Conservation (phyloP, 2,113 vertebrate species). For the Syngnathus typhle region DNA sequence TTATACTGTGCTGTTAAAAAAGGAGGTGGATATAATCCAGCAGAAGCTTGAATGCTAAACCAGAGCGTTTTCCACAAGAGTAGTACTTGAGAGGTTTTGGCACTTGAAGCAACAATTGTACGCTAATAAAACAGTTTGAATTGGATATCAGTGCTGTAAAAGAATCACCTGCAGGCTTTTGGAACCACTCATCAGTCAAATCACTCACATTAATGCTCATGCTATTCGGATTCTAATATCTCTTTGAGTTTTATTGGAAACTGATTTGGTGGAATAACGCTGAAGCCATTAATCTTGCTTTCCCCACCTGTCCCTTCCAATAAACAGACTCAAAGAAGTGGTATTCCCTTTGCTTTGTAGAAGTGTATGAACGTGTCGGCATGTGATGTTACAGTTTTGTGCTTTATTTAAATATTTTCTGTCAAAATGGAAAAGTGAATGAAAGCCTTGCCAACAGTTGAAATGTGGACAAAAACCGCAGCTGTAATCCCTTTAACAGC, state of each 20-base stretch:
- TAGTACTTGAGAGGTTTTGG: slow-evolving; percentile 56
- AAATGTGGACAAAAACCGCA: slow-evolving; percentile 47
- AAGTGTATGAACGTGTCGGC: slow-evolving; percentile 39
- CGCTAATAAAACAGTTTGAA: slow-evolving; percentile 60
- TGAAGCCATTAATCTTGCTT: slow-evolving; percentile 59
- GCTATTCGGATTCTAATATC: slow-evolving; percentile 53
- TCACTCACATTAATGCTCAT: slow-evolving; percentile 43
- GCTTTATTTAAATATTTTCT: slow-evolving; percentile 46
- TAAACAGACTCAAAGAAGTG: slow-evolving; percentile 55
- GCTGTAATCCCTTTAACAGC: slow-evolving; percentile 58
- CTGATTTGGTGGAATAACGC: slow-evolving; percentile 70
- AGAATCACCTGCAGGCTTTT: slow-evolving; percentile 70
- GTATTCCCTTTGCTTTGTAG: slow-evolving; percentile 31
- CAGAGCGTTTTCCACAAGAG: slow-evolving; percentile 47
- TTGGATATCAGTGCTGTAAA: slow-evolving; percentile 58
- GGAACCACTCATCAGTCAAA: slow-evolving; percentile 61
- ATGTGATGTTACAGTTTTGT: slow-evolving; percentile 55
- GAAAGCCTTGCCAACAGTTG: slow-evolving; percentile 39
- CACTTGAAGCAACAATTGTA: slow-evolving; percentile 54
- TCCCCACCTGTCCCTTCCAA: slow-evolving; percentile 49
- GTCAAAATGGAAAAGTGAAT: slow-evolving; percentile 40
- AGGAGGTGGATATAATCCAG: slow-evolving; percentile 33
- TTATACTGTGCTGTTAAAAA: slow-evolving; percentile 17
- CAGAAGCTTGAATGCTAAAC: slow-evolving; percentile 46
- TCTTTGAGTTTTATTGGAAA: slow-evolving; percentile 67